A percentile compares a stretch with the other conserved stretches of the same genome.
Conservation (phyloP, 2,797 vertebrate species). For the Dromococcyx pavoninus region DNA sequence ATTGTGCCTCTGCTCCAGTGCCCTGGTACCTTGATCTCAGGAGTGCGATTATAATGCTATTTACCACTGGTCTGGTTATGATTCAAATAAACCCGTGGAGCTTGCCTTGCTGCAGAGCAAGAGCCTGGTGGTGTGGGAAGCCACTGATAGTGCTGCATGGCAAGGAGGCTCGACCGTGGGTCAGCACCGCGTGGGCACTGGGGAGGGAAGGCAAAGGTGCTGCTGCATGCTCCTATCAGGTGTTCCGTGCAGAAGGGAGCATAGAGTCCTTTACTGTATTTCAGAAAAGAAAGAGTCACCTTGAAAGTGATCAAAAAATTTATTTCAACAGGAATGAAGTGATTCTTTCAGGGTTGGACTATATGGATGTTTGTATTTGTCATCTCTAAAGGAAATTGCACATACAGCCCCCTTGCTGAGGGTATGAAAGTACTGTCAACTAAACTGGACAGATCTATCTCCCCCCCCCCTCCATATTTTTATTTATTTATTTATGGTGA, state of each 20-base stretch:
- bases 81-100: slow-evolving; percentile 13
- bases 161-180: not conserved
- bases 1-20: slow-evolving; percentile 33
- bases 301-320: slow-evolving; percentile 78
- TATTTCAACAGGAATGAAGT: slow-evolving; percentile 74
- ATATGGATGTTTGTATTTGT: slow-evolving; percentile 79
- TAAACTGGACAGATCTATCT: slow-evolving; percentile 71
- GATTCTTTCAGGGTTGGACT: slow-evolving; percentile 77
- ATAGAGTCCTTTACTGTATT: slow-evolving; percentile 52
- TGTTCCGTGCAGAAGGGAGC: not conserved
- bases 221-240: not conserved
- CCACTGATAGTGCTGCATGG: not conserved
- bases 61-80: slow-evolving; percentile 43
- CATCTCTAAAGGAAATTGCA: slow-evolving; percentile 79
- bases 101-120: slow-evolving; percentile 7
- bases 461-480: not conserved
- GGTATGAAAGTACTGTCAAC: slow-evolving; percentile 80
- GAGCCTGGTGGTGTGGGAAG: not conserved
- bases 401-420: slow-evolving; percentile 79
- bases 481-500: slow-evolving; percentile 62
- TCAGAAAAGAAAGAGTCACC: slow-evolving; percentile 74
- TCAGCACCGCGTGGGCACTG: not conserved
- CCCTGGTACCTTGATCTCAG: slow-evolving; percentile 49
- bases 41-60: slow-evolving; percentile 22
- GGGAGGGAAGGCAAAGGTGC: not conserved